Evolutionary conservation across 2,797 vertebrate species (phyloP).

Genomic region (Mus caroli): DNA sequence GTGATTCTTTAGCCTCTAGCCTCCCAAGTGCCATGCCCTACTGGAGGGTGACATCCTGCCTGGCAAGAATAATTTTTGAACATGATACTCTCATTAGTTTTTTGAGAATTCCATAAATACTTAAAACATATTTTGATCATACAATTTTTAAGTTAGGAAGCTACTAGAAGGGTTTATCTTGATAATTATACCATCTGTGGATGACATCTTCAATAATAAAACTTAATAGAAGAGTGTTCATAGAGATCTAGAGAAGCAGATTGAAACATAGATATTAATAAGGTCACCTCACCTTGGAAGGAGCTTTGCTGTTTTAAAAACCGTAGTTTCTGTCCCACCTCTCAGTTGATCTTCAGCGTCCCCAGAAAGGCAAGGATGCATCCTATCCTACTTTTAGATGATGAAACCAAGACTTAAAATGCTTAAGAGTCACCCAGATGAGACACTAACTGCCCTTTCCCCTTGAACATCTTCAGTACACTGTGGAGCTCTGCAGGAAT

Average conservation of each 20-base stretch:
- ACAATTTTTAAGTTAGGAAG: background rate
- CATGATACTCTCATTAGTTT: background rate
- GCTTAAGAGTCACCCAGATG: background rate
- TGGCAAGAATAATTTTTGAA: background rate
- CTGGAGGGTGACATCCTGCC: too few species aligned
- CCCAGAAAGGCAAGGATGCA: background rate
- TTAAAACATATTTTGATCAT: background rate
- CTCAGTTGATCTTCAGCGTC: background rate
- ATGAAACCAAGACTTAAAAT: slow-evolving; percentile 21
- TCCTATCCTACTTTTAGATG: background rate
- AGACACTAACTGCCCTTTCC: background rate
- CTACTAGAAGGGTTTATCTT: background rate
- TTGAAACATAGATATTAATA: background rate
- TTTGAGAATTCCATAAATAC: too few species aligned
- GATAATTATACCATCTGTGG: slow-evolving; percentile 9
- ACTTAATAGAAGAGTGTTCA: slow-evolving; percentile 28
- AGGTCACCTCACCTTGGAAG: background rate
- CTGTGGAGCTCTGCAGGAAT: background rate
- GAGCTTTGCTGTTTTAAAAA: background rate
- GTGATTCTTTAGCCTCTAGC: background rate
- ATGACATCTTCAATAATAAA: background rate
- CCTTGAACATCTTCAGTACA: background rate
- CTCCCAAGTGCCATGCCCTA: background rate
- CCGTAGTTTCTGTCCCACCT: background rate
- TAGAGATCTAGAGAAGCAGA: background rate